Base-by-base conservation (phyloP, 1,140 invertebrate genomes). In the Polypedilum pembai region DNA sequence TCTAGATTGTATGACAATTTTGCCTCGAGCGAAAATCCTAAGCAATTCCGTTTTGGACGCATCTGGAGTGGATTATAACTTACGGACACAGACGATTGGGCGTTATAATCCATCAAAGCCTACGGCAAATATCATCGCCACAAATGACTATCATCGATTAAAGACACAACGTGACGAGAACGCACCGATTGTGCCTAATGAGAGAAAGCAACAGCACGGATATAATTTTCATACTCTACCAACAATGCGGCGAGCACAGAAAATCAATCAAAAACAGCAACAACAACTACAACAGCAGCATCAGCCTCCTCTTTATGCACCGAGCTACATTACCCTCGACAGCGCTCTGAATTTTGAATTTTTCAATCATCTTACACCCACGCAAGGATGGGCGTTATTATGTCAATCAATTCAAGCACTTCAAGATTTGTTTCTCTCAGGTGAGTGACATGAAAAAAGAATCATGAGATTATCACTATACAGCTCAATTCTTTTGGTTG, bases 371-470 rank as follows among this genome's bases (percentile, higher is more conserved):
- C 80, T 87, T 24, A 82, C 82, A 40, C 86, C 86, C 77, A 78
- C 83, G 73, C 86, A 88, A 82, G 84, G 84, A 73, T 88, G 87
- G 86, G 86, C 87, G 73, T 82, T 87, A 65, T 81, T 88, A 8
- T 87, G 86, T 80, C 87, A 88, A 79, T 84, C 86, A 77, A 84
- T 86, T 78, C 87, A 88, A 81, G 87, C 86, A 77, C 83, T 88
- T 77, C 87, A 88, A 76, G 87, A 87, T 78, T 82, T 87, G 72
- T 88, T 88, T 78, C 83, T 87, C 72, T 85, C 86, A 76, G 86
- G 86, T 88, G 24, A 33, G 5, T 33, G 5, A 33, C 24, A 5
- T 33, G 24, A 33, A 5, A 33, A 33, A 5, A 33, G 24, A 33
- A 33, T 33, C 5, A 33, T 33, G 24, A 5, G 24, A 33, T 33